Base-by-base conservation (phyloP, 1,140 invertebrate species). In the Lasioglossum baleicum region DNA sequence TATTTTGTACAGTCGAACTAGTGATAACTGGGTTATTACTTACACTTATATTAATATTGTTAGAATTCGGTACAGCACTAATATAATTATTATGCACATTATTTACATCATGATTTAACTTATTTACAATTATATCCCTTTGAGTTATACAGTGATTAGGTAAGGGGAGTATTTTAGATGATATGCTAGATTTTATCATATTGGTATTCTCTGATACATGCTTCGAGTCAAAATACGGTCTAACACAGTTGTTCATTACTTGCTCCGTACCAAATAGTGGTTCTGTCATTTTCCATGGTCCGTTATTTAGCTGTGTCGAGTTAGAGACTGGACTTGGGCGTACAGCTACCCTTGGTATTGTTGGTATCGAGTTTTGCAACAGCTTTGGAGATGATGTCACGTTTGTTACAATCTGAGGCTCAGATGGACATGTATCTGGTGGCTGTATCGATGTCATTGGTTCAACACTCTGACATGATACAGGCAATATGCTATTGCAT, bases 161-260 rank as follows among this genome's bases (percentile, higher is more conserved):
- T 63, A 92, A 77, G 0, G 90, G 90, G 17, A 90, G 82, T 75
- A 92, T 89, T 65, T 91, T 90, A 2, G 89, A 90, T 51, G 90
- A 90, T 81, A 92, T 84, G 86, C 90, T 92, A 13, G 91, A 91
- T 22, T 93, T 92, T 74, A 93, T 92, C 91, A 92, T 93, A 53
- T 91, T 93, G 7, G 92, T 93, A 64, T 92, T 92, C 60, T 93
- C 90, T 0, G 92, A 92, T 5, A 92, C 92, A 40, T 92, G 89
- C 51, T 93, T 92, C 0, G 92, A 92, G 35, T 93, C 92, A 15
- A 91, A 92, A 44, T 93, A 93, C 0, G 92, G 92, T 42, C 91
- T 81, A 3, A 89, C 88, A 58, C 75, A 91, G 65, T 90, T 91
- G 67, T 75, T 90, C 31, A 91, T 90, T 13, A 86, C 82, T 64